phyloP scores from a whole-genome alignment of 30 jellyfish, hydroid and myxozoan species.

The Hydractinia echinata region DNA sequence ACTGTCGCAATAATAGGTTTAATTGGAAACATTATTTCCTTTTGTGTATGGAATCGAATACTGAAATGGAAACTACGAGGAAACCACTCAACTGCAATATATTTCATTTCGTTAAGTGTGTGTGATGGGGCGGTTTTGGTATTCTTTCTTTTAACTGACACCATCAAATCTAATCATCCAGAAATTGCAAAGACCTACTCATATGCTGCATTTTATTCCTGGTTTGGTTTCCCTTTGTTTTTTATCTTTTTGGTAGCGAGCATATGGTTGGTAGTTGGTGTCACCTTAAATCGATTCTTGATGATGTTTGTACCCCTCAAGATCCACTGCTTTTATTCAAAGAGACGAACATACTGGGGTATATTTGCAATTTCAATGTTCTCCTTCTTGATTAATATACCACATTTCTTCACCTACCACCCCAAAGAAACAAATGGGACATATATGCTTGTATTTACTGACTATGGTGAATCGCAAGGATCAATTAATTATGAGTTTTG shows the following conservation, averaged over 20 bases:
- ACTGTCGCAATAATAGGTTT: conserved; percentile 61
- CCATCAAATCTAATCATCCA: conserved; percentile 46
- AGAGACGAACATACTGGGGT: conserved; percentile 59
- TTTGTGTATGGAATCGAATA: conserved; percentile 56
- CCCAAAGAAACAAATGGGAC: conserved; percentile 56
- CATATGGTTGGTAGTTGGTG: conserved; percentile 77
- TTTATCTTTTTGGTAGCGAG: conserved; percentile 71
- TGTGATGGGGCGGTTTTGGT: conserved; percentile 71
- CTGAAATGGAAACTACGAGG: conserved; percentile 49
- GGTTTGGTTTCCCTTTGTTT: conserved; percentile 69
- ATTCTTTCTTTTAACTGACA: conserved; percentile 62
- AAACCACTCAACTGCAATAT: conserved; percentile 51
- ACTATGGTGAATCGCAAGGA: conserved; percentile 56
- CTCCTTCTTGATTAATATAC: conserved; percentile 55
- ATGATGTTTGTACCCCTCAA: conserved; percentile 68
- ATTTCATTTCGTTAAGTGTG: conserved; percentile 61
- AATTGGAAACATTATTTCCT: conserved; percentile 61
- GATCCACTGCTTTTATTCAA: conserved; percentile 47
- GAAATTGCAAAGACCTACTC: conserved; percentile 41
- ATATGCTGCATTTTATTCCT: conserved; percentile 57
- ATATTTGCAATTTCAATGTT: conserved; percentile 36
- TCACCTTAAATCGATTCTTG: conserved; percentile 66
- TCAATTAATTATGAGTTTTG: conserved; percentile 80
- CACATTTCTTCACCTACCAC: conserved; percentile 72
- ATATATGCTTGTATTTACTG: conserved; percentile 34